Conservation (phyloP, 2,113 vertebrate genomes). For the Colossoma macropomum region DNA sequence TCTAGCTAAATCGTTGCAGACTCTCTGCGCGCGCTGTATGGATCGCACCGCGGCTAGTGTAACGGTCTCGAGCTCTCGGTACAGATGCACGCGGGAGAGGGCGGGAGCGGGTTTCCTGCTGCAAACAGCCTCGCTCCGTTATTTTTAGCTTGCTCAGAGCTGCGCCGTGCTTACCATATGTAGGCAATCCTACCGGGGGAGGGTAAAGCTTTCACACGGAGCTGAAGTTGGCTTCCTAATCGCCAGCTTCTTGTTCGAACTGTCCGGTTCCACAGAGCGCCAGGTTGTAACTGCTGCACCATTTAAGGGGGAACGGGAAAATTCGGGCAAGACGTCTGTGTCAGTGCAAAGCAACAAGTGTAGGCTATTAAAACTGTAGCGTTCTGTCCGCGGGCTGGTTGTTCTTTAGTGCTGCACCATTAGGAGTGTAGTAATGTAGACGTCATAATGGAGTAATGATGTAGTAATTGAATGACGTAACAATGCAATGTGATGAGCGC, state of each 20-base stretch:
- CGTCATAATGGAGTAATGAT: not conserved
- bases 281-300: too few relatives aligned
- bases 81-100: not conserved
- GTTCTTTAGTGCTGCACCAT: not conserved
- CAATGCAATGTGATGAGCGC: not conserved
- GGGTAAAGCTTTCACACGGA: not conserved
- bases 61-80: not conserved
- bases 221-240: too few relatives aligned
- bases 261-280: too few relatives aligned
- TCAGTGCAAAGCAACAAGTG: not conserved
- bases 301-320: too few relatives aligned
- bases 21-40: not conserved
- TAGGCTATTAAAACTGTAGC: too few relatives aligned
- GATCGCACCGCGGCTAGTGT: not conserved
- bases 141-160: slow-evolving; percentile 87
- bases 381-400: not conserved
- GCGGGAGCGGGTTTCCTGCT: not conserved
- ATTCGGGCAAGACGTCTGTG: not conserved
- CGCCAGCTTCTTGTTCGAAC: too few relatives aligned
- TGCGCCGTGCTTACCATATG: slow-evolving; percentile 76
- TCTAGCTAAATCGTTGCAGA: not conserved
- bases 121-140: slow-evolving; percentile 61
- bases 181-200: slow-evolving; percentile 54
- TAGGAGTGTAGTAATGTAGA: not conserved
- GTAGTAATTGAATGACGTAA: not conserved